Base-by-base conservation (phyloP, 2,797 vertebrate species). In the Antrozous pallidus region DNA sequence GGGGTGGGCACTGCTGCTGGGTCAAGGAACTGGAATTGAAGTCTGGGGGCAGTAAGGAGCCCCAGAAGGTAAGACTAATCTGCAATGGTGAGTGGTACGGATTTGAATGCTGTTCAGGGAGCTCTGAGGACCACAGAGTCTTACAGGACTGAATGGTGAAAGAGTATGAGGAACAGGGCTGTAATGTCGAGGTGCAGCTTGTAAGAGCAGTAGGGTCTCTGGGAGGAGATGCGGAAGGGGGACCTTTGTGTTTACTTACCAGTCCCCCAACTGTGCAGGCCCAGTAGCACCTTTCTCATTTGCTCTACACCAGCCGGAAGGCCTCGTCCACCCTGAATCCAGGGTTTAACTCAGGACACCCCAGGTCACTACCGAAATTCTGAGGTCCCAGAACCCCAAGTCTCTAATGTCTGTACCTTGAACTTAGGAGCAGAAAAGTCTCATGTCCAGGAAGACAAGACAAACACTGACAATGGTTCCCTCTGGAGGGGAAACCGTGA, bases 71-170 rank as follows among this genome's bases (percentile, higher is more conserved):
- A 61, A 14, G 79, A 20, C 69, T 3, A 0, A 33, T 31, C 47
- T 45, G 18, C n/a, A 33, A 45, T 0, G 2, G 65, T 0, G 2
- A 54, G 70, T 1, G 12, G 17, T 8, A 9, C 5, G 22, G 67
- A 49, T 28, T 1, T 47, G 38, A 61, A 69, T 5, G 26, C 45
- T 8, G 0, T 61, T 17, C 1, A 17, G 47, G 40, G 40, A 67
- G 65, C 26, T 58, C 1, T 33, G 67, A 67, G 58, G 40, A 40
- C 42, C 18, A 9, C 6, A 5, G 26, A 77, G 79, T 65, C 74
- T 81, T 22, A 49, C 9, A 65, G 63, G 13, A 42, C 33, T 0
- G 5, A 33, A 49, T 0, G 16, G 38, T 12, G 47, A 47, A 28
- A 28, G 33, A 18, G 11, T 8, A 6, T 0, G 58, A 51, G 61